Conservation (phyloP, 1,140 invertebrate species). For the Phocides pigmalion region DNA sequence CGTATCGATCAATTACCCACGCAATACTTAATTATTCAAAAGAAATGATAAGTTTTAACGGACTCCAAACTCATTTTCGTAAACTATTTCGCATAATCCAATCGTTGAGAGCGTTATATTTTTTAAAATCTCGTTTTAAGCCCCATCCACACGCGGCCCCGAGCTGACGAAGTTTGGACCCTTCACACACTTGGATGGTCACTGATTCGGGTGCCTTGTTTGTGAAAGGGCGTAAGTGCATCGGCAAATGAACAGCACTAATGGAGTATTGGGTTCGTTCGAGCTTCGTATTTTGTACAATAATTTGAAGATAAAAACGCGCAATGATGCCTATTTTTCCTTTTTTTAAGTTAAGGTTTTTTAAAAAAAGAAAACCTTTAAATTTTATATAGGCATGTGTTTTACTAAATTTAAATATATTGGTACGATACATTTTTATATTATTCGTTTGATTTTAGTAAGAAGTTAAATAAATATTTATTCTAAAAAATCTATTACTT, state of each 20-base stretch:
- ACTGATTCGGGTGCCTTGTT: conserved; percentile 54
- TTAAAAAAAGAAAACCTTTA: too few relatives aligned
- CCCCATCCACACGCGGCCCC: conserved; percentile 42
- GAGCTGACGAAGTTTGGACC: conserved; percentile 61
- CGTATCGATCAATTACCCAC: not conserved
- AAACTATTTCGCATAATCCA: conserved; percentile 34
- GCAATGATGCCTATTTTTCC: too few relatives aligned
- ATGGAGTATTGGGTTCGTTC: not conserved
- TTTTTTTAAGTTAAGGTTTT: too few relatives aligned
- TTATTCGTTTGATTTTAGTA: too few relatives aligned
- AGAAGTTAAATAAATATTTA: too few relatives aligned
- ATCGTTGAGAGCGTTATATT: conserved; percentile 34
- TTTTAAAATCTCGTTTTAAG: conserved; percentile 62
- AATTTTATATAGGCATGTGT: too few relatives aligned
- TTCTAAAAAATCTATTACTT: too few relatives aligned
- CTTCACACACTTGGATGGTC: conserved; percentile 70
- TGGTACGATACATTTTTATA: too few relatives aligned
- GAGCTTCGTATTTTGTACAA: not conserved
- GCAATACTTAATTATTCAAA: too few relatives aligned
- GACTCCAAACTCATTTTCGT: conserved; percentile 11
- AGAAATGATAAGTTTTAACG: not conserved
- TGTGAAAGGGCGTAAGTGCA: conserved; percentile 56
- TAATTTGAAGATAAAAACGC: not conserved
- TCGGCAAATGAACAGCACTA: conserved; percentile 16
- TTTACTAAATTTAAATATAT: too few relatives aligned